A percentile compares a stretch with the other conserved stretches of the same genome.
Evolutionary conservation across 2,797 vertebrate species (phyloP).

Genomic region (Myripristis murdjan): DNA sequence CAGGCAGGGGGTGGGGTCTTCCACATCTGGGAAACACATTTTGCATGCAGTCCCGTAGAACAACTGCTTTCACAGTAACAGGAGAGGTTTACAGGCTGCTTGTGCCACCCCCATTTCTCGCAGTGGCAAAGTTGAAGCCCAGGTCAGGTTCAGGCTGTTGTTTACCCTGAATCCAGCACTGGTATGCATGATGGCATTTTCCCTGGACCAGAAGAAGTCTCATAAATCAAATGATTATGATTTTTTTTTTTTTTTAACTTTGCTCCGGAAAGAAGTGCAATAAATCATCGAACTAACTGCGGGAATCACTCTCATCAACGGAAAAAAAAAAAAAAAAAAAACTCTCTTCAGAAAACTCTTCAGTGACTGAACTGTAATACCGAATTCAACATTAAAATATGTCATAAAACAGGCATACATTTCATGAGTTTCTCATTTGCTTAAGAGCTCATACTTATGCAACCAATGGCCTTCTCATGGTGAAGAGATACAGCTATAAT

Average conservation of each 20-base stretch:
- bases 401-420: too few species aligned
- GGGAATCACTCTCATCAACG: conserved; percentile 5
- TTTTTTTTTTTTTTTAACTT: background rate
- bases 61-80: conserved; percentile 57
- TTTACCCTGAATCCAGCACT: background rate
- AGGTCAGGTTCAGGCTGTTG: conserved; percentile 11
- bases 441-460: too few species aligned
- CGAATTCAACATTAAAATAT: too few species aligned
- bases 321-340: background rate
- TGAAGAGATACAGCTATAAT: background rate
- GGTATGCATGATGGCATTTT: background rate
- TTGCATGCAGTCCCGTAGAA: conserved; percentile 42
- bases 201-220: background rate
- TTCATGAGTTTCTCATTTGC: too few species aligned
- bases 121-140: conserved; percentile 19
- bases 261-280: background rate
- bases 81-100: conserved; percentile 34
- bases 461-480: background rate
- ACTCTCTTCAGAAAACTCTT: background rate
- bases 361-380: too few species aligned
- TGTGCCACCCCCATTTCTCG: conserved; percentile 4
- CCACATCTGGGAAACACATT: conserved; percentile 76
- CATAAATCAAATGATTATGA: conserved; percentile 3
- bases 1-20: conserved; percentile 11
- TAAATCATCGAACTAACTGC: background rate